These are phyloP conservation scores for Syndactyla subalaris DNA, from an alignment of 2,797 vertebrate species.

Conservation along the genomic window DNA sequence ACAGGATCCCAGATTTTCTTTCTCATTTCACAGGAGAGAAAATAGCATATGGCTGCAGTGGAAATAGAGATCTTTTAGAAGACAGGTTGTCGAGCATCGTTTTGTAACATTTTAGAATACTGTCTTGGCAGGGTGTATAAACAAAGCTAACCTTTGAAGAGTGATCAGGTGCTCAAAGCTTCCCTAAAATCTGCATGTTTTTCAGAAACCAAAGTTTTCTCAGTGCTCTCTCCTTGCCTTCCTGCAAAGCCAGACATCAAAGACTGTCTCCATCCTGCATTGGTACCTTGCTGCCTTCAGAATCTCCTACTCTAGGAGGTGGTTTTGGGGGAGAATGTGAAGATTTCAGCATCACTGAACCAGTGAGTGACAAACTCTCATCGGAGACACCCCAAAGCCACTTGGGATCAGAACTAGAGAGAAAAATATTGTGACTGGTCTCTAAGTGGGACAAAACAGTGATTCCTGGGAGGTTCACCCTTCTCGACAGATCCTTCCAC, in stretches of 20 bases:
- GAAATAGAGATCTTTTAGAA: neutral
- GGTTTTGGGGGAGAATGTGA: neutral
- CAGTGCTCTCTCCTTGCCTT: neutral
- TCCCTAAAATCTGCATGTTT: neutral
- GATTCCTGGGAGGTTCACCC: neutral
- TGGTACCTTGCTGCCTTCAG: neutral
- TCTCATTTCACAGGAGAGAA: neutral
- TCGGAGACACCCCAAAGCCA: neutral
- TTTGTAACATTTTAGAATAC: neutral
- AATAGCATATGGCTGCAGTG: neutral
- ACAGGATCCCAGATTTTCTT: slow-evolving; percentile 8
- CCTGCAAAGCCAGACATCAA: neutral
- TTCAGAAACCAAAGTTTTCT: neutral
- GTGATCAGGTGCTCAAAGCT: neutral
- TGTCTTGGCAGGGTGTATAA: neutral
- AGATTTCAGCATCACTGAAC: neutral
- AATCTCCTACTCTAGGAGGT: neutral
- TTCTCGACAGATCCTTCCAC: neutral
- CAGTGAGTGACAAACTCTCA: neutral
- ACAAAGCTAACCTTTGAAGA: neutral
- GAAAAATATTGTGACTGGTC: neutral
- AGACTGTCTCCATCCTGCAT: neutral
- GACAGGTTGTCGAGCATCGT: neutral
- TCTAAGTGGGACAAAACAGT: neutral
- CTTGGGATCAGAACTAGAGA: neutral